phyloP scores from a whole-genome alignment of 2,888 invertebrate genomes.

The Drosophila robusta region DNA sequence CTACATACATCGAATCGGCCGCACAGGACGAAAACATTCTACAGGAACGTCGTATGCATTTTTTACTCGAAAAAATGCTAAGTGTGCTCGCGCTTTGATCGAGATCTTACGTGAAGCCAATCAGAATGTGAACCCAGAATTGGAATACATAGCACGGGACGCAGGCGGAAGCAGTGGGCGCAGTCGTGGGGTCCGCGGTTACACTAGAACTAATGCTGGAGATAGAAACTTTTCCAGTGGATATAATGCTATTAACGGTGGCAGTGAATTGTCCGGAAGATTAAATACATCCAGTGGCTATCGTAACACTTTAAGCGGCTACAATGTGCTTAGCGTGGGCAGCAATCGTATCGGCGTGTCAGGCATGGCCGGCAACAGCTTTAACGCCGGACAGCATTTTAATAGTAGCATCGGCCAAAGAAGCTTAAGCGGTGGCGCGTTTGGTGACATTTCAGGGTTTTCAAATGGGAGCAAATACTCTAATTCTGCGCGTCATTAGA shows the following conservation, averaged over 20 bases:
- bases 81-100: constrained; percentile 94
- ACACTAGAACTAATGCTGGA: constrained; percentile 19
- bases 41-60: constrained; percentile 97
- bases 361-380: not conserved
- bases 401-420: not conserved
- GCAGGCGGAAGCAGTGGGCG: constrained; percentile 85
- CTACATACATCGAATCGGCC: constrained; percentile 97
- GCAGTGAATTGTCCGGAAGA: constrained; percentile 11
- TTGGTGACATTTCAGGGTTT: constrained; percentile 22
- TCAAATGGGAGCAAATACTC: constrained; percentile 46
- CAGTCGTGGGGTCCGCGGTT: constrained; percentile 72
- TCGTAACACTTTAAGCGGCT: constrained; percentile 7
- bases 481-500: constrained; percentile 31
- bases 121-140: constrained; percentile 94
- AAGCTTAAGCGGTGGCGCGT: constrained; percentile 14
- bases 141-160: constrained; percentile 90
- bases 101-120: constrained; percentile 95
- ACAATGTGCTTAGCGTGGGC: constrained; percentile 27
- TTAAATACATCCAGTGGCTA: constrained; percentile 16
- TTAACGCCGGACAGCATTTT: not conserved
- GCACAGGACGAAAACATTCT: constrained; percentile 94
- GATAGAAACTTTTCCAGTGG: constrained; percentile 9
- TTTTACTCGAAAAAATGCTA: constrained; percentile 94
- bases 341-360: constrained; percentile 15
- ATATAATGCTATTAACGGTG: constrained; percentile 3